These are phyloP conservation scores for Caerostris extrusa DNA, from an alignment of 1,140 invertebrate species.

Conservation along the genomic window DNA sequence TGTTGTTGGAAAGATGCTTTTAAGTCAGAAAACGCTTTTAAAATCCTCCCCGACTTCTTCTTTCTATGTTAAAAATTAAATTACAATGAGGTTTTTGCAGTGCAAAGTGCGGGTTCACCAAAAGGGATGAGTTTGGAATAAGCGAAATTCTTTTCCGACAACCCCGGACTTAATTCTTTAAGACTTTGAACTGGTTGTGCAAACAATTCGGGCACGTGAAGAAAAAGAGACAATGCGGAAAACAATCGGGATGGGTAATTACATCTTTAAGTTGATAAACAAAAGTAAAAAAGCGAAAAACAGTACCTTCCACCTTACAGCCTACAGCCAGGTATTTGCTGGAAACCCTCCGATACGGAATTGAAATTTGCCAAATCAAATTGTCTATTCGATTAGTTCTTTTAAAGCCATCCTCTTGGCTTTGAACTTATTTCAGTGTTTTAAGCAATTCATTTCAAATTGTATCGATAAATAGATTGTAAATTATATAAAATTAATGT, in stretches of 20 bases:
- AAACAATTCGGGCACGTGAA: not conserved
- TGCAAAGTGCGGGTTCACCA: not conserved
- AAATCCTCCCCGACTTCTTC: slow-evolving; percentile 23
- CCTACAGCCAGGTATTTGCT: not conserved
- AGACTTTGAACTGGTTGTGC: slow-evolving; percentile 16
- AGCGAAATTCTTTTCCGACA: slow-evolving; percentile 8
- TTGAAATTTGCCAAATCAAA: not conserved
- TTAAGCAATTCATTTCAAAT: too few species aligned
- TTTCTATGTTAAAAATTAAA: slow-evolving; percentile 47
- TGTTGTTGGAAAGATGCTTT: slow-evolving; percentile 11
- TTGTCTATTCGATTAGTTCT: not conserved
- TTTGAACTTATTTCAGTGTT: too few species aligned
- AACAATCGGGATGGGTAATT: slow-evolving; percentile 30
- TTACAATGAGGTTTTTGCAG: slow-evolving; percentile 47
- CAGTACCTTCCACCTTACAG: too few species aligned
- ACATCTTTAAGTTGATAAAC: slow-evolving; percentile 37
- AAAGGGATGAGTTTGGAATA: slow-evolving; percentile 37
- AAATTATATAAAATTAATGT: too few species aligned
- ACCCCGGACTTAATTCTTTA: slow-evolving; percentile 48
- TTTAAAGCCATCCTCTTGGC: too few species aligned
- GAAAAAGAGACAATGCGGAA: not conserved
- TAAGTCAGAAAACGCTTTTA: slow-evolving; percentile 41
- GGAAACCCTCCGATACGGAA: not conserved
- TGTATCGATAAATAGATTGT: too few species aligned
- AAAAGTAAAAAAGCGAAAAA: not conserved